A percentile compares a stretch with the other conserved stretches of the same genome.
Evolutionary conservation across 2,113 vertebrate species (phyloP).

Genomic region (Carassius carassius): DNA sequence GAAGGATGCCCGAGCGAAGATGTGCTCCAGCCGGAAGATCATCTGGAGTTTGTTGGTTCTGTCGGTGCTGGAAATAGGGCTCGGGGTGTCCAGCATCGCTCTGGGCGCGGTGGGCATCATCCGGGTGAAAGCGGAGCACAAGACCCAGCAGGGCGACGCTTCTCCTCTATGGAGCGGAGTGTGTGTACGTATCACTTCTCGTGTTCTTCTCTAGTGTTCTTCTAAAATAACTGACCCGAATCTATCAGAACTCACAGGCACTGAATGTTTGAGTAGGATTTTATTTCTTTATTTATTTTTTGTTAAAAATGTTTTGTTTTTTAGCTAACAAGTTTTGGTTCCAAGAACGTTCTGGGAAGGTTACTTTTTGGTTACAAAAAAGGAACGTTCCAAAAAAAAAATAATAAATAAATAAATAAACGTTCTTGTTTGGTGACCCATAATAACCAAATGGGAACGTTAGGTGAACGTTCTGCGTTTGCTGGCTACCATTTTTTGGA

Average conservation of each 20-base stretch:
- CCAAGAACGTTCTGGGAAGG: no score
- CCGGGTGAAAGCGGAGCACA: constrained; percentile 83
- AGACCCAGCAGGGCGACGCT: constrained; percentile 94
- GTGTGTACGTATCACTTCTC: constrained; percentile 93
- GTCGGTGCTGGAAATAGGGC: constrained; percentile 95
- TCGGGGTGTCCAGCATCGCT: constrained; percentile 96
- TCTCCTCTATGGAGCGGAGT: constrained; percentile 99
- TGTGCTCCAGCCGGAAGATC: constrained; percentile 98
- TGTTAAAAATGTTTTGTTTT: background rate
- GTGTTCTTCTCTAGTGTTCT: constrained; percentile 78
- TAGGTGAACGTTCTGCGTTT: no score
- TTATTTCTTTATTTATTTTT: background rate
- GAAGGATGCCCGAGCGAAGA: constrained; percentile 91
- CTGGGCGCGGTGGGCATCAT: constrained; percentile 94
- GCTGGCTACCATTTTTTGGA: no score
- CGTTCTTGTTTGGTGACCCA: no score
- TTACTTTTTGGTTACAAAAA: no score
- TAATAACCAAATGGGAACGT: no score
- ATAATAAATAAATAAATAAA: no score
- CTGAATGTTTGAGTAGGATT: background rate
- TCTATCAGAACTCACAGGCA: background rate
- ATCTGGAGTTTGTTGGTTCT: constrained; percentile 96
- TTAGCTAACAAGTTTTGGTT: no score
- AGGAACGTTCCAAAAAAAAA: no score
- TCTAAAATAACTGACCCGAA: background rate